Evolutionary conservation across 2,888 invertebrate species (phyloP).

Genomic region (Anorthoa munda): DNA sequence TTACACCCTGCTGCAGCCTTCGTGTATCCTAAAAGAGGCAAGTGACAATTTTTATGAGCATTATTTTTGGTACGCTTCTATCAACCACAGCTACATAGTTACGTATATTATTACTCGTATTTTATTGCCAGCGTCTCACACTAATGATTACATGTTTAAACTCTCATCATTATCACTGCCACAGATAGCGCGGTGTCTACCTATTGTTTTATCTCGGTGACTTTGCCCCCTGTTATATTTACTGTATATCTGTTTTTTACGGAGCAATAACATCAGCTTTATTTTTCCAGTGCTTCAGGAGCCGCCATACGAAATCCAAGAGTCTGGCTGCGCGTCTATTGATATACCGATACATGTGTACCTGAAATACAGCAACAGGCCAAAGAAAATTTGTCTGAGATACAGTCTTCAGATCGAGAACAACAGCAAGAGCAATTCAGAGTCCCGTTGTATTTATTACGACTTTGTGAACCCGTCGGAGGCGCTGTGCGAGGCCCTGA

Average conservation of each 20-base stretch:
- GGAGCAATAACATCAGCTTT: constrained; percentile 67
- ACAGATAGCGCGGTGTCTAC: constrained; percentile 77
- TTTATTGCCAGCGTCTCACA: constrained; percentile 39
- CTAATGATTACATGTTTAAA: constrained; percentile 70
- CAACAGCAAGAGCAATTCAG: constrained; percentile 81
- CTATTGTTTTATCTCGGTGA: constrained; percentile 73
- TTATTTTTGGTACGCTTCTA: background rate
- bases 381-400: constrained; percentile 85
- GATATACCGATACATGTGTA: constrained; percentile 89
- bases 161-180: constrained; percentile 78
- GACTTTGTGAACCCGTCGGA: constrained; percentile 86
- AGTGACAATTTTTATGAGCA: constrained; percentile 26
- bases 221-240: constrained; percentile 69
- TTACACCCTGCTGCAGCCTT: constrained; percentile 85
- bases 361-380: constrained; percentile 85
- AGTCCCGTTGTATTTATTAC: constrained; percentile 85
- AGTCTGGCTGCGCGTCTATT: constrained; percentile 87
- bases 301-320: constrained; percentile 89
- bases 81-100: background rate
- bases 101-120: background rate
- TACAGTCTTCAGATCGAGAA: constrained; percentile 87
- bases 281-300: constrained; percentile 86
- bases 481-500: constrained; percentile 81
- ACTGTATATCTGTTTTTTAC: constrained; percentile 64
- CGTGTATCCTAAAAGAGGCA: constrained; percentile 88